phyloP scores from a whole-genome alignment of 2,888 invertebrate species.

The Acrocera orbiculus region DNA sequence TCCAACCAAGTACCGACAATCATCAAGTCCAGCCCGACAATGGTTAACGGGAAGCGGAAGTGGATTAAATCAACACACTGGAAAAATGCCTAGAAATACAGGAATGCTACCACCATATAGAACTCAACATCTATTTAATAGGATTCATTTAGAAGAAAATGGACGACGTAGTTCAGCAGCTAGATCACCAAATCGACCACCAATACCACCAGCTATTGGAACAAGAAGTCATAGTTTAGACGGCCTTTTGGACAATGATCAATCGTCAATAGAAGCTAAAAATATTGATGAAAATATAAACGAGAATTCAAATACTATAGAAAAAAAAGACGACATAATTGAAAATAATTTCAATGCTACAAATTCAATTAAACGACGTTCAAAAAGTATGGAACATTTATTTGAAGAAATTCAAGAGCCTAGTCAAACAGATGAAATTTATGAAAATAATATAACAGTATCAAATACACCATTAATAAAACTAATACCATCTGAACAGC shows the following conservation, averaged over 20 bases:
- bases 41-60: constrained; percentile 21
- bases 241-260: constrained; percentile 35
- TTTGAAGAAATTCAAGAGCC: too few species aligned
- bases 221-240: constrained; percentile 43
- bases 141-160: constrained; percentile 7
- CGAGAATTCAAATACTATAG: constrained; percentile 9
- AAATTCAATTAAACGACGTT: constrained; percentile 32
- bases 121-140: constrained; percentile 21
- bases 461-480: constrained; percentile 25
- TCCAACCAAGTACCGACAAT: constrained; percentile 44
- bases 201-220: constrained; percentile 24
- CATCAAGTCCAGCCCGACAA: constrained; percentile 44
- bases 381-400: constrained; percentile 46
- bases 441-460: constrained; percentile 28
- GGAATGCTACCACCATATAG: constrained; percentile 26
- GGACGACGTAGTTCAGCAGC: constrained; percentile 26
- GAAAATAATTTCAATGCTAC: constrained; percentile 3
- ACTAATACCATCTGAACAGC: not conserved
- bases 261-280: constrained; percentile 12
- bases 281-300: constrained; percentile 1
- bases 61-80: constrained; percentile 13
- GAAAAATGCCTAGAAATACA: constrained; percentile 26
- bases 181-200: constrained; percentile 25
- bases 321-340: not conserved
- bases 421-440: constrained; percentile 20